Conservation (phyloP, 2,797 vertebrate species). For the Pachyuromys duprasi region DNA sequence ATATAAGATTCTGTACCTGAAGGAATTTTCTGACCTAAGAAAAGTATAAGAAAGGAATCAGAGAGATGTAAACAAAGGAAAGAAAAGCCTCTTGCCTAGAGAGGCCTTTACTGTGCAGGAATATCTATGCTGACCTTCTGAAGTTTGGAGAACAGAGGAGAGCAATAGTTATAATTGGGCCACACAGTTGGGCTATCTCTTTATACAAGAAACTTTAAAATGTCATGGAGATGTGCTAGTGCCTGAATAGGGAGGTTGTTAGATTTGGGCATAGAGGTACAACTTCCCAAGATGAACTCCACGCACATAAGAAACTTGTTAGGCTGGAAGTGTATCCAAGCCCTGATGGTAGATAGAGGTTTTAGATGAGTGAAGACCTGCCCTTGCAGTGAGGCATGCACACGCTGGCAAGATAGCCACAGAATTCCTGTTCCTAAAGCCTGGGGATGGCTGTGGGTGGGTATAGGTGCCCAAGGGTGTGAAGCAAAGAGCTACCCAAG, state of each 20-base stretch:
- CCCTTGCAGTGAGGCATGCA: not conserved
- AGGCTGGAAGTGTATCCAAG: not conserved
- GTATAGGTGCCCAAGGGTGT: not conserved
- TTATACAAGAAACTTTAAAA: not conserved
- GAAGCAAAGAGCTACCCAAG: not conserved
- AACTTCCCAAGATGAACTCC: constrained; percentile 37
- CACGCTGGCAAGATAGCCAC: not conserved
- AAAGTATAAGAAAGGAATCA: not conserved
- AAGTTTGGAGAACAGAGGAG: constrained; percentile 51
- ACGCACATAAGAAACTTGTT: not conserved
- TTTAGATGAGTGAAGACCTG: not conserved
- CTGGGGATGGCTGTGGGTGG: not conserved
- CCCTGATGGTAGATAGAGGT: not conserved
- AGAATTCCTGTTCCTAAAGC: not conserved
- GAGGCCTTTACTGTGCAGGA: not conserved
- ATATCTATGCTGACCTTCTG: not conserved
- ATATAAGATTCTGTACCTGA: not conserved
- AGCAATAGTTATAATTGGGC: not conserved
- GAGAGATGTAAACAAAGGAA: not conserved
- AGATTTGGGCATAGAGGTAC: not conserved
- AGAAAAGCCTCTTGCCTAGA: not conserved
- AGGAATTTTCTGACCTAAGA: constrained; percentile 41
- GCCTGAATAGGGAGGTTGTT: not conserved
- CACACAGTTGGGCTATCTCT: not conserved
- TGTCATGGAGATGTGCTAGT: not conserved